These are phyloP conservation scores for Threskiornis aethiopicus DNA, from an alignment of 2,797 vertebrate species.

Conservation along the genomic window DNA sequence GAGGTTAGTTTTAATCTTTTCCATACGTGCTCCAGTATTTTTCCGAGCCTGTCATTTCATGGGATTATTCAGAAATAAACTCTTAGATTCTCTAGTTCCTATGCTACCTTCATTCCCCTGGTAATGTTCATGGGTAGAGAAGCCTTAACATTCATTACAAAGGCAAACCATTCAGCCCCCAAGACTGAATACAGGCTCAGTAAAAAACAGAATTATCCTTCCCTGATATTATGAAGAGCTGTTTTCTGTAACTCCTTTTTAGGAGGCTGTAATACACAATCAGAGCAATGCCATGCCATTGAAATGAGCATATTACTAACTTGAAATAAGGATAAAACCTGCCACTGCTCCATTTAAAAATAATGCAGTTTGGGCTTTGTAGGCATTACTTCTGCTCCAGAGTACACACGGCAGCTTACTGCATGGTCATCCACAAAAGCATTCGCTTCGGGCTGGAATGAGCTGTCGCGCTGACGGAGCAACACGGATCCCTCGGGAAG, in stretches of 20 bases:
- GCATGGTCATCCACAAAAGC: neutral
- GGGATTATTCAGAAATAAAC: neutral
- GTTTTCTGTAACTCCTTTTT: neutral
- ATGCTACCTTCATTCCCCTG: neutral
- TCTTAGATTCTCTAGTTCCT: neutral
- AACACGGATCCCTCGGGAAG: rapidly evolving
- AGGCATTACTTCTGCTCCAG: neutral
- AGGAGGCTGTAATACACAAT: neutral
- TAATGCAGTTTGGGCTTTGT: neutral
- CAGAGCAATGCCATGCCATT: neutral
- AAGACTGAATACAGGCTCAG: neutral
- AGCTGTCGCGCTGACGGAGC: rapidly evolving
- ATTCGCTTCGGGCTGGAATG: neutral
- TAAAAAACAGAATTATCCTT: neutral
- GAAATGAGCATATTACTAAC: neutral
- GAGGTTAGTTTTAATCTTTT: neutral
- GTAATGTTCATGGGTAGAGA: neutral
- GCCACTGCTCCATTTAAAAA: neutral
- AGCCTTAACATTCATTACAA: neutral
- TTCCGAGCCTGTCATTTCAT: neutral
- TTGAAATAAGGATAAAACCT: neutral
- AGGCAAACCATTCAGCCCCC: neutral
- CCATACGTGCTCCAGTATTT: neutral
- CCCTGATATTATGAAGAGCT: neutral
- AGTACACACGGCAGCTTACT: neutral